These are phyloP conservation scores for Cheilosia scutellata DNA, from an alignment of 2,888 invertebrate species.

Conservation along the genomic window DNA sequence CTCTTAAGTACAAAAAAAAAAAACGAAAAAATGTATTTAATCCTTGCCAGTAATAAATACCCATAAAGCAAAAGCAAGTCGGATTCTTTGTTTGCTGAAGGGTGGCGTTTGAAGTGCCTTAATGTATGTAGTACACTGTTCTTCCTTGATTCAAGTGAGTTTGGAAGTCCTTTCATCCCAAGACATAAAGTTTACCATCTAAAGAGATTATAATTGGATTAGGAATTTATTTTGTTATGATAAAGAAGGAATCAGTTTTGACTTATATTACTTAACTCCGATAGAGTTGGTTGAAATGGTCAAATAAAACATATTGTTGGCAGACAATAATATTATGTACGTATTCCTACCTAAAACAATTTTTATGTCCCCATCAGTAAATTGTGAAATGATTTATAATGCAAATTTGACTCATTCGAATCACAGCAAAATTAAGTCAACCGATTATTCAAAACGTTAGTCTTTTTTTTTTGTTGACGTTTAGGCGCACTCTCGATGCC, in stretches of 20 bases:
- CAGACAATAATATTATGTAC: too few relatives aligned
- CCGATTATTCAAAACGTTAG: too few relatives aligned
- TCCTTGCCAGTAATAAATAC: constrained; percentile 67
- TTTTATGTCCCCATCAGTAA: too few relatives aligned
- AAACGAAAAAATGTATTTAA: constrained; percentile 61
- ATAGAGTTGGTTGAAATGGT: not conserved
- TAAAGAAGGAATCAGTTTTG: constrained; percentile 11
- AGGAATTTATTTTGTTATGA: constrained; percentile 34
- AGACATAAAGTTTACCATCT: constrained; percentile 1
- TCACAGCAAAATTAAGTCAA: too few relatives aligned
- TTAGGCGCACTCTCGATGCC: too few relatives aligned
- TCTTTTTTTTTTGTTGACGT: too few relatives aligned
- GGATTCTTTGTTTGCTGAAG: constrained; percentile 25
- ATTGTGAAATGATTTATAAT: too few relatives aligned
- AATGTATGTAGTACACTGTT: not conserved
- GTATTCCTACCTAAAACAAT: too few relatives aligned
- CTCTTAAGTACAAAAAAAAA: constrained; percentile 60
- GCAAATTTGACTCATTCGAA: too few relatives aligned
- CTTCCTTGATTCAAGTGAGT: not conserved
- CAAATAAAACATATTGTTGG: not conserved
- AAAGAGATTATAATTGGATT: constrained; percentile 46
- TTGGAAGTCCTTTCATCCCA: not conserved
- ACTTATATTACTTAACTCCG: not conserved
- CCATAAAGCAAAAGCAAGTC: constrained; percentile 56
- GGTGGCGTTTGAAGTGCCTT: constrained; percentile 22